phyloP scores from a whole-genome alignment of 2,888 invertebrate genomes.

The Drosophila subsilvestris region DNA sequence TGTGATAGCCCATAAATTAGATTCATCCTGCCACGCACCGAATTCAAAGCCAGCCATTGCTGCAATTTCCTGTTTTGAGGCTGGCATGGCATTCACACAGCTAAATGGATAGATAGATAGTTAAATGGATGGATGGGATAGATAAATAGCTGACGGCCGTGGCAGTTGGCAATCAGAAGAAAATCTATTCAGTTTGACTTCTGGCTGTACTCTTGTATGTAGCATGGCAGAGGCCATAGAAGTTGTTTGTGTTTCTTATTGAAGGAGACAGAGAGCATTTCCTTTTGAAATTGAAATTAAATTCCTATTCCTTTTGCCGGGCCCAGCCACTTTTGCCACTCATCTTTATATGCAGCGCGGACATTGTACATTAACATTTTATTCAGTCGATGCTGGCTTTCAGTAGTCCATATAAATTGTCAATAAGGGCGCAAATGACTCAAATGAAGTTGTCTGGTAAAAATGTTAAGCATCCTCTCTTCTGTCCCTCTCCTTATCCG shows the following conservation, averaged over 20 bases:
- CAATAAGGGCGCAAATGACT: slow-evolving; percentile 50
- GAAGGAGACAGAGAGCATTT: background rate
- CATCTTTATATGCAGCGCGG: slow-evolving; percentile 27
- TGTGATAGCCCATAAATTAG: slow-evolving; percentile 49
- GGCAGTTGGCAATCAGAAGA: slow-evolving; percentile 40
- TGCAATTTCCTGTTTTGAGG: slow-evolving; percentile 49
- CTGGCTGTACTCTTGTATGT: background rate
- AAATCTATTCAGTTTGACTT: slow-evolving; percentile 25
- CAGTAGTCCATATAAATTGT: slow-evolving; percentile 48
- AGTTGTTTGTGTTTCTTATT: slow-evolving; percentile 6
- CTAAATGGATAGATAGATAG: slow-evolving; percentile 6
- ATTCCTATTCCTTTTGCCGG: slow-evolving; percentile 31
- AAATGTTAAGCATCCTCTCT: slow-evolving; percentile 49
- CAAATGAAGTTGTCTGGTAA: slow-evolving; percentile 44
- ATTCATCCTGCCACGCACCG: slow-evolving; percentile 26
- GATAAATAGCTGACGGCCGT: slow-evolving; percentile 34
- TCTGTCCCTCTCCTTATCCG: slow-evolving; percentile 7
- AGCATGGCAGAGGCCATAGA: slow-evolving; percentile 6
- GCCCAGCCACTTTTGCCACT: slow-evolving; percentile 22
- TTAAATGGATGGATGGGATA: slow-evolving; percentile 20
- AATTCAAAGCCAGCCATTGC: slow-evolving; percentile 29
- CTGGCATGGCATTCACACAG: background rate
- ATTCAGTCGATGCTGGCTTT: slow-evolving; percentile 14
- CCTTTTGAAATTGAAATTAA: slow-evolving; percentile 36
- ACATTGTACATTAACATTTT: slow-evolving; percentile 30